Base-by-base conservation (phyloP, 2,888 invertebrate genomes). In the Junonia oenone region DNA sequence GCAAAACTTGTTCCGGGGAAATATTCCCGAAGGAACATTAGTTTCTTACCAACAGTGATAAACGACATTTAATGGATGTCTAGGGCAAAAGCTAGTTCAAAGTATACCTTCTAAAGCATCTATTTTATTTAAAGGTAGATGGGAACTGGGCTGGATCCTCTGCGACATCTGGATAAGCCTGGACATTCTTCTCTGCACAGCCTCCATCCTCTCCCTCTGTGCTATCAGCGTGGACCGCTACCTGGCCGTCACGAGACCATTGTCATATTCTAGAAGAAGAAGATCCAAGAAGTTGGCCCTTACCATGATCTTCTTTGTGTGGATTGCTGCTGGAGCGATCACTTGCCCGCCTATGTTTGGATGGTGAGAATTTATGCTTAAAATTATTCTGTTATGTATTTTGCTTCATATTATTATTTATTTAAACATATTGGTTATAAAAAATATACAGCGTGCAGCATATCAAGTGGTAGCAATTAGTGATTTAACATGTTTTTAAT, bases 331-430 rank as follows among this genome's bases (percentile, higher is more conserved):
- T 2, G 94, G 97, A 43, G 92, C 97, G 31, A 98, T 99, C 59
- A 98, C 98, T 13, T 97, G 98, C 67, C 98, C 98, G 0, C 98
- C 98, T 2, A 95, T 99, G 87, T 93, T 98, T 65, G 97, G 97
- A 69, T 97, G 97, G 97, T 95, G 80, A 92, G 92, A 87, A 2
- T n/a, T n/a, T n/a, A n/a, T n/a, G n/a, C n/a, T n/a, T n/a, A n/a
- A n/a, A n/a, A n/a, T n/a, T n/a, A n/a, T n/a, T n/a, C n/a, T n/a
- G n/a, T n/a, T n/a, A n/a, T n/a, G n/a, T n/a, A n/a, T n/a, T n/a
- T n/a, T n/a, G n/a, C n/a, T n/a, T n/a, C n/a, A n/a, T n/a, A n/a
- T n/a, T n/a, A n/a, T n/a, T n/a, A n/a, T n/a, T n/a, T n/a, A n/a
- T n/a, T n/a, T n/a, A n/a, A n/a, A n/a, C n/a, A n/a, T n/a, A n/a